Base-by-base conservation (phyloP, 2,888 invertebrate species). In the Harpalus rufipes region DNA sequence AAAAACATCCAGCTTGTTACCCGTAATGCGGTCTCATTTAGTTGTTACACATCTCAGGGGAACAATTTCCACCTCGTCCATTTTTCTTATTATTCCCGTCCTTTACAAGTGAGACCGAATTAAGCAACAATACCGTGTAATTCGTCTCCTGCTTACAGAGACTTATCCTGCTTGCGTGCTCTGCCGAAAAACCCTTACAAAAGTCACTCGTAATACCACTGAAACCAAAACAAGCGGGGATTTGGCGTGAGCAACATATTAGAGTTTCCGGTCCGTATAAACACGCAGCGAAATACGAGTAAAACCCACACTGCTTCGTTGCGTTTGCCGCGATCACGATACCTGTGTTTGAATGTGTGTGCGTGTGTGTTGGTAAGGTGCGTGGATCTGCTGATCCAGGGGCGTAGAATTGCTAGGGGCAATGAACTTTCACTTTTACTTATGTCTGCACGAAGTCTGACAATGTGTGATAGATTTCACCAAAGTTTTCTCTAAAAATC, bases 131-230 rank as follows among this genome's bases (percentile, higher is more conserved):
- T 72, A 32, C 12, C 72, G 32, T 72, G 72, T 72, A 72, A 72
- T 72, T 72, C 41, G 72, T 72, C 41, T 72, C 39, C 7, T 25
- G 72, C 72, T 72, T 72, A 51, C 1, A 12, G 12, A 32, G 32
- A 32, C 32, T 32, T 32, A 32, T 32, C 32, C 32, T 32, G 76
- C 39, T 25, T 39, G 74, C 25, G 12, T 76, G 76, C 32, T 2
- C 8, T 41, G n/a, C n/a, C 1, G 74, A 18, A 78, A 44, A 78
- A 44, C 16, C 56, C 56, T 7, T 16, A 78, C 78, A 12, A 18
- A 81, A 81, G 81, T 81, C 65, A 81, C 44, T 63, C 21, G 81
- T 81, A 81, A 81, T 81, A 81, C 81, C 63, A 63, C 16, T 16
- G 44, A 81, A 82, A 32, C 72, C 82, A 39, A 68, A 63, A 51